A percentile compares a stretch with the other conserved stretches of the same genome.
Evolutionary conservation across 2,888 invertebrate species (phyloP).

Genomic region (Lepidonotus clava): DNA sequence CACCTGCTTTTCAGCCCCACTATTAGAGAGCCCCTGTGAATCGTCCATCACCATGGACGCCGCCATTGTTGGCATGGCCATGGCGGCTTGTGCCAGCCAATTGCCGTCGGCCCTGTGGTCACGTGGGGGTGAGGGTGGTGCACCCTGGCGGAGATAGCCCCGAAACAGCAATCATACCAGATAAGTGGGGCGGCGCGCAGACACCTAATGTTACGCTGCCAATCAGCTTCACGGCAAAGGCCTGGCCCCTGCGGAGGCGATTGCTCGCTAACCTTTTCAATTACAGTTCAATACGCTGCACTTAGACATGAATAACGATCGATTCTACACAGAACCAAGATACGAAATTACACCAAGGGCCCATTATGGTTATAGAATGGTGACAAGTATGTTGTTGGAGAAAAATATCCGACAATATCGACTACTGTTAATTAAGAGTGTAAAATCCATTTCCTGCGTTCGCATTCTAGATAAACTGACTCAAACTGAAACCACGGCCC

Average conservation of each 20-base stretch:
- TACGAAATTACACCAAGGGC: too few species aligned
- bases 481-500: too few species aligned
- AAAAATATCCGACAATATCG: too few species aligned
- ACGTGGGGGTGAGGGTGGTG: conserved; percentile 1
- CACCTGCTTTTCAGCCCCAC: conserved; percentile 44
- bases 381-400: too few species aligned
- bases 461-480: too few species aligned
- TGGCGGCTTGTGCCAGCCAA: conserved; percentile 15
- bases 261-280: not conserved
- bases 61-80: conserved; percentile 36
- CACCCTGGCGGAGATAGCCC: not conserved
- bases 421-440: too few species aligned
- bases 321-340: too few species aligned
- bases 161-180: not conserved
- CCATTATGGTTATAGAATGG: too few species aligned
- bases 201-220: conserved; percentile 34
- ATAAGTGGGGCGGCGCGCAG: conserved; percentile 29
- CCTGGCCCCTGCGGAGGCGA: too few species aligned
- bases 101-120: conserved; percentile 31
- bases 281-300: not conserved
- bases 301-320: not conserved
- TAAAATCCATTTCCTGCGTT: too few species aligned
- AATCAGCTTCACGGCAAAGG: conserved; percentile 40
- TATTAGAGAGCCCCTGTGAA: not conserved
- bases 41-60: conserved; percentile 20